Conservation (phyloP, 2,888 invertebrate genomes). For the Xanthorhoe spadicearia region DNA sequence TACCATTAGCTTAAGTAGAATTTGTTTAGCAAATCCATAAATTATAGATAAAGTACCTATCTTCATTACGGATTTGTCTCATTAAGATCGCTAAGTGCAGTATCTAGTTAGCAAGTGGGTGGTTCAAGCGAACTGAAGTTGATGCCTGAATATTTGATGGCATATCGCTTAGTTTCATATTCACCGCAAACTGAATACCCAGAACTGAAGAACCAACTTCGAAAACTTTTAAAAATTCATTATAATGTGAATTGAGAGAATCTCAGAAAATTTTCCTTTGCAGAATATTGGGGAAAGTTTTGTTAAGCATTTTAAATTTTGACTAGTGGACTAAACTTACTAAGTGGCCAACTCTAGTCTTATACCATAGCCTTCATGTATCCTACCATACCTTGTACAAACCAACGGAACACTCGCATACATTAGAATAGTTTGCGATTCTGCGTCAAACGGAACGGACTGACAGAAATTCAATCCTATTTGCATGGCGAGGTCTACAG, state of each 20-base stretch:
- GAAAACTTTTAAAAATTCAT: neutral
- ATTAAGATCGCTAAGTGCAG: neutral
- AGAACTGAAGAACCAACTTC: neutral
- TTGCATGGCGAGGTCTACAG: slow-evolving; percentile 30
- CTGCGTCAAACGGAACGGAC: slow-evolving; percentile 26
- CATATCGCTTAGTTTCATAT: neutral
- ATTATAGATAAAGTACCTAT: too few relatives aligned
- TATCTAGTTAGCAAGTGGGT: neutral
- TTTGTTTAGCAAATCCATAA: too few relatives aligned
- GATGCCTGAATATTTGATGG: neutral
- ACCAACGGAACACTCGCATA: slow-evolving; percentile 32
- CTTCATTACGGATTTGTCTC: neutral
- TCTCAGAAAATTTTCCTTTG: too few relatives aligned
- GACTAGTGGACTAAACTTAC: too few relatives aligned
- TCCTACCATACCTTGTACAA: slow-evolving; percentile 11
- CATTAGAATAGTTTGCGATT: slow-evolving; percentile 34
- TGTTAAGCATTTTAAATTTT: too few relatives aligned
- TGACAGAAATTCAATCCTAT: slow-evolving; percentile 37
- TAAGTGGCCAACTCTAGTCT: too few relatives aligned
- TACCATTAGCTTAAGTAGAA: too few relatives aligned
- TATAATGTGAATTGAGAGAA: neutral
- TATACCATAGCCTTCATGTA: too few relatives aligned
- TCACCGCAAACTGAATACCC: neutral
- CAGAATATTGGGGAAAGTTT: too few relatives aligned
- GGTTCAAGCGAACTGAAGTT: neutral